These are phyloP conservation scores for Liasis olivaceus DNA, from an alignment of 2,797 vertebrate species.

Conservation along the genomic window DNA sequence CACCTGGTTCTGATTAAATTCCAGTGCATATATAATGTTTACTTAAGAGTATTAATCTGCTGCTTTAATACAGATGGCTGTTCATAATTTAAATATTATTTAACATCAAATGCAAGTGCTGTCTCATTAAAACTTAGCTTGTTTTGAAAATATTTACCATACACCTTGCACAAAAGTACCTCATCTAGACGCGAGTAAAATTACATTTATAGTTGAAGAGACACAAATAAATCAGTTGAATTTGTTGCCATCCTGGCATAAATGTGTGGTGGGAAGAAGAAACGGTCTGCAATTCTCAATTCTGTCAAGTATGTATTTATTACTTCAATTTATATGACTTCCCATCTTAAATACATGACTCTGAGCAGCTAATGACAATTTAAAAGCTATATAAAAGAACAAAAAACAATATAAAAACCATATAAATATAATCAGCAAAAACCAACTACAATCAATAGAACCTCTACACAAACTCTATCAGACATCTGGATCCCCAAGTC, in stretches of 20 bases:
- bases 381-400: not conserved
- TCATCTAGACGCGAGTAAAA: not conserved
- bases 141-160: slow-evolving; percentile 15
- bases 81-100: slow-evolving; percentile 9
- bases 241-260: not conserved
- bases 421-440: not conserved
- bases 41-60: not conserved
- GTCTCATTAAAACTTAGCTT: slow-evolving; percentile 19
- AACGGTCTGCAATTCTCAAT: not conserved
- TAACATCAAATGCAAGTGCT: not conserved
- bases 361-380: not conserved
- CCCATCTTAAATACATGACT: not conserved
- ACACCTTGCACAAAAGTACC: slow-evolving; percentile 2
- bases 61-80: not conserved
- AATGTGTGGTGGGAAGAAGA: not conserved
- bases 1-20: slow-evolving; percentile 1
- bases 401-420: not conserved
- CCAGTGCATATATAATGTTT: not conserved
- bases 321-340: not conserved
- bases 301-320: not conserved
- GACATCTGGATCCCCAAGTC: not conserved
- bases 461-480: not conserved
- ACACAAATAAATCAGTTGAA: not conserved
- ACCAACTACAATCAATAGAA: not conserved
- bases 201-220: not conserved